These are phyloP conservation scores for Tiphia femorata DNA, from an alignment of 2,888 invertebrate species.

Conservation along the genomic window DNA sequence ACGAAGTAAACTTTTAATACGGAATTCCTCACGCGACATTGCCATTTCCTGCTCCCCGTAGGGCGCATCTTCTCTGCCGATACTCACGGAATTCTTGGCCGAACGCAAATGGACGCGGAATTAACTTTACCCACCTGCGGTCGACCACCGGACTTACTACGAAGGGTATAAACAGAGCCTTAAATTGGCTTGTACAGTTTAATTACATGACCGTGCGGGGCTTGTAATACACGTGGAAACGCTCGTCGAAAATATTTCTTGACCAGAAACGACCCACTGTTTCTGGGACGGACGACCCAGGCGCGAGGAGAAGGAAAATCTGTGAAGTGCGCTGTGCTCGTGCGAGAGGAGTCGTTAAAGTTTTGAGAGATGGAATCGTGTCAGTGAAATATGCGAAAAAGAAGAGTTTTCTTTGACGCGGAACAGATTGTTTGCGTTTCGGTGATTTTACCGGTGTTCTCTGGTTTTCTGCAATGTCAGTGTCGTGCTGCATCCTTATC, in stretches of 20 bases:
- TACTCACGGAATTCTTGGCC: constrained; percentile 36
- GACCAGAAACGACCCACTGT: too few species aligned
- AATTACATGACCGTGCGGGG: constrained; percentile 9
- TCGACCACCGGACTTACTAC: constrained; percentile 24
- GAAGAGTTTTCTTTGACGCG: too few species aligned
- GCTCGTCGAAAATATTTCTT: background rate
- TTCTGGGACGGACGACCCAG: too few species aligned
- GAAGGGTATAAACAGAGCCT: constrained; percentile 21
- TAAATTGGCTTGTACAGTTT: constrained; percentile 20
- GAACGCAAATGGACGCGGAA: constrained; percentile 41
- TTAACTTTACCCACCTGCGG: constrained; percentile 27
- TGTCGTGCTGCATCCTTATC: too few species aligned
- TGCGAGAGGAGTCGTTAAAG: too few species aligned
- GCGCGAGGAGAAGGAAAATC: too few species aligned
- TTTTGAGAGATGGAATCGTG: too few species aligned
- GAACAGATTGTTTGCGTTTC: too few species aligned
- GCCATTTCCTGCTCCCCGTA: background rate
- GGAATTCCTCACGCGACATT: constrained; percentile 44
- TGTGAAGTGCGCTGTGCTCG: too few species aligned
- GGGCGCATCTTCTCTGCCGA: constrained; percentile 19
- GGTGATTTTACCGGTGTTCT: too few species aligned
- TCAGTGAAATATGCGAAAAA: too few species aligned
- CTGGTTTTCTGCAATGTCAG: too few species aligned
- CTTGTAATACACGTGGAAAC: background rate
- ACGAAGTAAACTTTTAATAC: constrained; percentile 47